Evolutionary conservation across 1,140 invertebrate genomes (phyloP).

Genomic region (Chrysopa pallens): DNA sequence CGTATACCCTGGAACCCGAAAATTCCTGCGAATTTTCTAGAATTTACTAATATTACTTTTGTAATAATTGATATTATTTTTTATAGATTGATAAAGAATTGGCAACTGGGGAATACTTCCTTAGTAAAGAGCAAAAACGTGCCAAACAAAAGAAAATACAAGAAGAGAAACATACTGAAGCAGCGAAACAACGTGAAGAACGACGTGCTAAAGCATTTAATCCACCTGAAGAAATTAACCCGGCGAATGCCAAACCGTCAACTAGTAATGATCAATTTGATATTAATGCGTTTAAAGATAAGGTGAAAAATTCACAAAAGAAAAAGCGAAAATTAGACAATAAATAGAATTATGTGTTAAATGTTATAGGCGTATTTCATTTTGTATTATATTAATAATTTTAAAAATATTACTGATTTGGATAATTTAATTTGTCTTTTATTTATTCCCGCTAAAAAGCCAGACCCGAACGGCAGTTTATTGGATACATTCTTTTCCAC

Average conservation of each 20-base stretch:
- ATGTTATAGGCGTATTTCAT: too few relatives aligned
- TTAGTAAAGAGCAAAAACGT: conserved; percentile 66
- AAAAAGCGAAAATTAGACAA: conserved; percentile 12
- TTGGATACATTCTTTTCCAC: too few relatives aligned
- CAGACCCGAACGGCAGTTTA: too few relatives aligned
- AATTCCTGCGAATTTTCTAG: too few relatives aligned
- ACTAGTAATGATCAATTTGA: conserved; percentile 25
- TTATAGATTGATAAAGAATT: conserved; percentile 70
- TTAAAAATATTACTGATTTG: too few relatives aligned
- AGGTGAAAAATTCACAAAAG: conserved; percentile 44
- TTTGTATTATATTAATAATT: too few relatives aligned
- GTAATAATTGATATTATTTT: background rate
- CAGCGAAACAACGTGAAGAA: conserved; percentile 53
- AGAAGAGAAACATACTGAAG: conserved; percentile 50
- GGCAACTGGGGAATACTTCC: conserved; percentile 92
- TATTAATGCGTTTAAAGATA: conserved; percentile 47
- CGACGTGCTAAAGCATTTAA: conserved; percentile 63
- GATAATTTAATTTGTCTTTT: too few relatives aligned
- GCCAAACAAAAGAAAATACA: conserved; percentile 53
- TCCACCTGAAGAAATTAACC: conserved; percentile 51
- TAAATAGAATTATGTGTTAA: conserved; percentile 1
- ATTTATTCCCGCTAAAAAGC: too few relatives aligned
- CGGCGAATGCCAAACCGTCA: conserved; percentile 14
- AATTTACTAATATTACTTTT: too few relatives aligned
- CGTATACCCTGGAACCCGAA: too few relatives aligned